These are phyloP conservation scores for Circaetus cinerascens DNA, from an alignment of 2,113 vertebrate genomes.

Conservation along the genomic window DNA sequence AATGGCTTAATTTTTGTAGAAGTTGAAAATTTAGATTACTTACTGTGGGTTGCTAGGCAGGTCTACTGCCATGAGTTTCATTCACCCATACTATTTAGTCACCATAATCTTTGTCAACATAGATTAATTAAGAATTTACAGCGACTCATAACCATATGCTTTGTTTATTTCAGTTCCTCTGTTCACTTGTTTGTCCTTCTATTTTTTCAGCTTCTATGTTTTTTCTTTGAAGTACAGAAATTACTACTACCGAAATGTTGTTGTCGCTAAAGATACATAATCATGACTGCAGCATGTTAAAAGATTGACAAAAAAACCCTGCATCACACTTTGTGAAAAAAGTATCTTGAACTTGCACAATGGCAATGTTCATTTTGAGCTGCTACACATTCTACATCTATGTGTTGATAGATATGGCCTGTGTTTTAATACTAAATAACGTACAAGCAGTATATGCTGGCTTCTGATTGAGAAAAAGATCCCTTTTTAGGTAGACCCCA, in stretches of 20 bases:
- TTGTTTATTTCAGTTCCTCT: constrained; percentile 21
- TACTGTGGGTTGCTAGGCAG: background rate
- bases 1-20: background rate
- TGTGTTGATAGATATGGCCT: background rate
- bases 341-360: background rate
- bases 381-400: background rate
- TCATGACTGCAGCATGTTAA: background rate
- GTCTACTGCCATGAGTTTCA: background rate
- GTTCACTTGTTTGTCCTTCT: constrained; percentile 13
- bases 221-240: background rate
- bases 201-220: background rate
- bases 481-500: background rate
- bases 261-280: background rate
- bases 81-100: background rate
- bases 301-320: background rate
- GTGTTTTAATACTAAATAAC: background rate
- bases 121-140: background rate
- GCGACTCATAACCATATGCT: background rate
- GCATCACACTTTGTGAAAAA: background rate
- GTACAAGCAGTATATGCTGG: background rate
- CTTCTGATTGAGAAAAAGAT: background rate
- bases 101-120: background rate
- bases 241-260: background rate
- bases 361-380: background rate
- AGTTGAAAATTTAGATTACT: background rate